Base-by-base conservation (phyloP, 2,888 invertebrate species). In the Agrochola lota region DNA sequence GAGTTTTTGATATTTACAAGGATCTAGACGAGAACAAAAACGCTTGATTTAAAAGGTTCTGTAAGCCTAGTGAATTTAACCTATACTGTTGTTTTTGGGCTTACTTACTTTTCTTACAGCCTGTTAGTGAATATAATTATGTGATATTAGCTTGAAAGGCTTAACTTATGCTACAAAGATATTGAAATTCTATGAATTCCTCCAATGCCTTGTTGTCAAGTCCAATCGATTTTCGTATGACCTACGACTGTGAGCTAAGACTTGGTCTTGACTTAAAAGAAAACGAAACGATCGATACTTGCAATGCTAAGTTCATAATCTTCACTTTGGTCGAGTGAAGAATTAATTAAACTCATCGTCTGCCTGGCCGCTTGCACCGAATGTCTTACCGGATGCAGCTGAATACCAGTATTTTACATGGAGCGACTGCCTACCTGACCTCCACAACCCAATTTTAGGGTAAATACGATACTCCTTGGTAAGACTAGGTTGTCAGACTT, bases 1-100 rank as follows among this genome's bases (percentile, higher is more conserved):
- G 62, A 60, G 11, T 52, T 80, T 71, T 46, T 68, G 17, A 40
- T 77, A 55, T 67, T 68, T 52, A 40, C 23, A 15, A 55, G 49
- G 20, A 60, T 55, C 7, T 64, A 9, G 12, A 30, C 30, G 23
- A 26, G 5, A 26, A 6, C 15, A 26, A 43, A 78, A 57, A 20
- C 9, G 9, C 6, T 8, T 12, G 20, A 20, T 20, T 17, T 46
- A 46, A 5, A 46, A 30, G 5, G 1, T 43, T 55, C 1, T 8
- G 9, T 15, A n/a, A 52, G 11, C 17, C 3, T 63, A 11, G 3
- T 35, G 30, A 23, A 55, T 76, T 23, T 8, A 12, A 20, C 12
- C 4, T 43, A 35, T 15, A 2, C 9, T 9, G 2, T 9, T 49
- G 23, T 59, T 46, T 30, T 71, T 23, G 4, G 11, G 7, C 3